A percentile compares a stretch with the other conserved stretches of the same genome.
Conservation (phyloP, 2,888 invertebrate genomes). For the Galerucella pusilla region DNA sequence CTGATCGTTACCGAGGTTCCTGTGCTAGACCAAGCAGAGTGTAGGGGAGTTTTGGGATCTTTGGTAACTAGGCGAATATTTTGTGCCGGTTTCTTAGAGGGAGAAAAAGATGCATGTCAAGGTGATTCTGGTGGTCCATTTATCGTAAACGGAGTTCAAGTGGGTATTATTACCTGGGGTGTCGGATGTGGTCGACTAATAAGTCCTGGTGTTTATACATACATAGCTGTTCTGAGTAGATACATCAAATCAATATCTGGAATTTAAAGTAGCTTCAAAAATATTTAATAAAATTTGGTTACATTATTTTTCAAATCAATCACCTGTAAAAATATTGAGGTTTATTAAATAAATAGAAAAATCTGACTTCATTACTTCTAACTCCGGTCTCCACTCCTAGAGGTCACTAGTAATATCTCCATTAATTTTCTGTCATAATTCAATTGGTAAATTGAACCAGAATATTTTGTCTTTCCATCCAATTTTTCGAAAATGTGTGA, state of each 20-base stretch:
- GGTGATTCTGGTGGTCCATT: slow-evolving; percentile 59
- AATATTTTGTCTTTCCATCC: too few species aligned
- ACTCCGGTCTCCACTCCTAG: neutral
- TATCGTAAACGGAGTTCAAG: slow-evolving; percentile 46
- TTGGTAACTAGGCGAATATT: slow-evolving; percentile 69
- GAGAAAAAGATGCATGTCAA: slow-evolving; percentile 64
- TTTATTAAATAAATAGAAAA: too few species aligned
- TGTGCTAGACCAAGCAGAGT: slow-evolving; percentile 38
- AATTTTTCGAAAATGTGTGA: too few species aligned
- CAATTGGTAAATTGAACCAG: too few species aligned
- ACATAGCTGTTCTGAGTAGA: slow-evolving; percentile 46
- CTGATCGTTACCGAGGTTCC: too few species aligned
- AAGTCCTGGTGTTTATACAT: slow-evolving; percentile 55
- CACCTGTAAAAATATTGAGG: too few species aligned
- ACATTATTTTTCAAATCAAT: neutral
- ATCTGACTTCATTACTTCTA: too few species aligned
- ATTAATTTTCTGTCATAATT: neutral
- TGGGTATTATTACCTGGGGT: slow-evolving; percentile 56
- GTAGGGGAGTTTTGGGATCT: slow-evolving; percentile 28
- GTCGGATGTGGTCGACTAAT: slow-evolving; percentile 51
- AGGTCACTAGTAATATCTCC: neutral
- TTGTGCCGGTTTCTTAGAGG: slow-evolving; percentile 70
- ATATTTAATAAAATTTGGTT: neutral
- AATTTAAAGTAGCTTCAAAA: slow-evolving; percentile 31
- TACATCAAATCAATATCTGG: slow-evolving; percentile 46